phyloP scores from a whole-genome alignment of 2,797 vertebrate species.

The Sebastes ruberrimus region DNA sequence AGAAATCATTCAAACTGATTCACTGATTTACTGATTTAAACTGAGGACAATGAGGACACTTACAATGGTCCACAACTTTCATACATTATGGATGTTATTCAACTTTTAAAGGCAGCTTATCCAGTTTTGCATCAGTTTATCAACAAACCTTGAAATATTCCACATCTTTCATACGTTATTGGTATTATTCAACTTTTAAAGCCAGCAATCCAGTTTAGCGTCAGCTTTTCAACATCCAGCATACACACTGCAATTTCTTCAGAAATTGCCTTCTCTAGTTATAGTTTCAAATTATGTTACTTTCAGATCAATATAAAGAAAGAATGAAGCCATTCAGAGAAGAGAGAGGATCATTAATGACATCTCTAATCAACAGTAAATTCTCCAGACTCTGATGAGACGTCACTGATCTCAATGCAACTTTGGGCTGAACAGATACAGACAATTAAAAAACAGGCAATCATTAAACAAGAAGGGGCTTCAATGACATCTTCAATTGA shows the following conservation, averaged over 20 bases:
- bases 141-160: too few species aligned
- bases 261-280: background rate
- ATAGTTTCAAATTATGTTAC: background rate
- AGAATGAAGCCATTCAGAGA: background rate
- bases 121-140: too few species aligned
- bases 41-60: background rate
- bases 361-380: background rate
- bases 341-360: background rate
- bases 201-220: too few species aligned
- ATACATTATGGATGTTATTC: background rate
- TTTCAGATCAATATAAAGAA: background rate
- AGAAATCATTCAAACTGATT: background rate
- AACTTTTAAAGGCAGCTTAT: too few species aligned
- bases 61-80: background rate
- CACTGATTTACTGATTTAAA: background rate
- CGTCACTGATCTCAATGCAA: background rate
- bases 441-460: background rate
- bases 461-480: background rate
- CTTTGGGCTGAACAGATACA: background rate
- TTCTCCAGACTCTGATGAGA: background rate
- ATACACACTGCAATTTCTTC: background rate
- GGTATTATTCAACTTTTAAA: too few species aligned
- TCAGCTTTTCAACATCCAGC: background rate
- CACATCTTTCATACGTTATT: too few species aligned
- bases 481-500: background rate